Conservation (phyloP, 2,113 vertebrate species). For the Phaethon lepturus region DNA sequence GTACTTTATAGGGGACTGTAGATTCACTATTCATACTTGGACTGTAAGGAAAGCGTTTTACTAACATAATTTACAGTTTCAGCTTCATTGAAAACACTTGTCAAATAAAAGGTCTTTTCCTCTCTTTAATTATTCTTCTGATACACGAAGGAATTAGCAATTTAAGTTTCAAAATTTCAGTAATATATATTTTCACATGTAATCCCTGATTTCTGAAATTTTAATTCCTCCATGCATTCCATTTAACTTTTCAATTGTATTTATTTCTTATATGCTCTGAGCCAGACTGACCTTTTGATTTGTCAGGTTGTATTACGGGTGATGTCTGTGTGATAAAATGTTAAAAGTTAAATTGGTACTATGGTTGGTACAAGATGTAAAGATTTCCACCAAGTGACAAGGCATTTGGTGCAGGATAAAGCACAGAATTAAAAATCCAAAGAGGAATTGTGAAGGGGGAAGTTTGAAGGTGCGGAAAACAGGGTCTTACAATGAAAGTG, state of each 20-base stretch:
- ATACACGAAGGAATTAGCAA: neutral
- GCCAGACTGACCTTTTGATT: constrained; percentile 41
- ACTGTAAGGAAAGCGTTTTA: neutral
- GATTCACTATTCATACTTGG: neutral
- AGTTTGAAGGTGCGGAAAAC: neutral
- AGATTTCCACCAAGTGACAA: neutral
- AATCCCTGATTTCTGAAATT: neutral
- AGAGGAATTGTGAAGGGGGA: neutral
- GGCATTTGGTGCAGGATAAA: neutral
- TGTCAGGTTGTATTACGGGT: constrained; percentile 25
- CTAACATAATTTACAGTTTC: neutral
- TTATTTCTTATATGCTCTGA: neutral
- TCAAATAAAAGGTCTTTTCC: neutral
- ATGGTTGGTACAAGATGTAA: neutral
- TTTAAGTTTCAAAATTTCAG: neutral
- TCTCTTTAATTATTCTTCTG: neutral
- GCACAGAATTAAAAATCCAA: neutral
- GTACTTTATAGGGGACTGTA: neutral
- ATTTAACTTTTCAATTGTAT: constrained; percentile 3
- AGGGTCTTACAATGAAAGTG: neutral
- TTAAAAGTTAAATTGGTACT: constrained; percentile 5
- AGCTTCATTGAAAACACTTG: neutral
- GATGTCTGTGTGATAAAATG: neutral
- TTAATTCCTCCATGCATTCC: neutral
- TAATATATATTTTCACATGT: neutral